Percentiles rank a stretch among this genome's conserved stretches.
Evolutionary conservation across 2,113 vertebrate species (phyloP).

Genomic region (Dasyurus viverrinus): DNA sequence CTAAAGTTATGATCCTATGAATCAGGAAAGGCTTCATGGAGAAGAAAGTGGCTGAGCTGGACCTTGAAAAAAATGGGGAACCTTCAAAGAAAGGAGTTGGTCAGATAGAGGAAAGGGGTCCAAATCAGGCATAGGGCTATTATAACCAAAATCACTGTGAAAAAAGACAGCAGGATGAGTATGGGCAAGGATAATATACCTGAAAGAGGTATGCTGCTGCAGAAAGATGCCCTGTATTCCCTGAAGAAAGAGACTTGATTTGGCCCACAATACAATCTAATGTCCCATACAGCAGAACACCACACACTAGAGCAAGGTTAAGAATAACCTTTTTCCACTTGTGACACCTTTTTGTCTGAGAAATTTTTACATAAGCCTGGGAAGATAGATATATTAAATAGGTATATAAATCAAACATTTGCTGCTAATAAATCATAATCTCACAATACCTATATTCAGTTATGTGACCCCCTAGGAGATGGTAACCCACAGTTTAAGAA

Average conservation of each 20-base stretch:
- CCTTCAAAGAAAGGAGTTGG: not conserved
- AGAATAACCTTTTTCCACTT: too few species aligned
- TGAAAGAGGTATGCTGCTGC: not conserved
- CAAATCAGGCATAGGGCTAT: not conserved
- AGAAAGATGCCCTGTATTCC: not conserved
- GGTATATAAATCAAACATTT: too few species aligned
- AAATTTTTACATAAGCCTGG: too few species aligned
- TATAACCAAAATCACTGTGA: not conserved
- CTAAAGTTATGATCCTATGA: not conserved
- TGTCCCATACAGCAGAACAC: not conserved
- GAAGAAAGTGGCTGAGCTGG: not conserved
- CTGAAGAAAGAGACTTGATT: slow-evolving; percentile 18
- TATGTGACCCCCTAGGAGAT: too few species aligned
- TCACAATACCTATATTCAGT: too few species aligned
- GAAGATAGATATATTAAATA: too few species aligned
- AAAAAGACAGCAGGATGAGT: not conserved
- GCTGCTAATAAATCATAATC: too few species aligned
- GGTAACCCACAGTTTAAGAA: too few species aligned
- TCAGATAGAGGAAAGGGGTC: not conserved
- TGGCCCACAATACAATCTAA: not conserved
- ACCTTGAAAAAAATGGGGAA: not conserved
- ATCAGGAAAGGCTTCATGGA: not conserved
- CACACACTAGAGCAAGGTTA: not conserved
- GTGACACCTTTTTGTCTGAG: too few species aligned
- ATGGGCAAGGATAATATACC: not conserved